Evolutionary conservation across 2,113 vertebrate species (phyloP).

Genomic region (Eira barbara): DNA sequence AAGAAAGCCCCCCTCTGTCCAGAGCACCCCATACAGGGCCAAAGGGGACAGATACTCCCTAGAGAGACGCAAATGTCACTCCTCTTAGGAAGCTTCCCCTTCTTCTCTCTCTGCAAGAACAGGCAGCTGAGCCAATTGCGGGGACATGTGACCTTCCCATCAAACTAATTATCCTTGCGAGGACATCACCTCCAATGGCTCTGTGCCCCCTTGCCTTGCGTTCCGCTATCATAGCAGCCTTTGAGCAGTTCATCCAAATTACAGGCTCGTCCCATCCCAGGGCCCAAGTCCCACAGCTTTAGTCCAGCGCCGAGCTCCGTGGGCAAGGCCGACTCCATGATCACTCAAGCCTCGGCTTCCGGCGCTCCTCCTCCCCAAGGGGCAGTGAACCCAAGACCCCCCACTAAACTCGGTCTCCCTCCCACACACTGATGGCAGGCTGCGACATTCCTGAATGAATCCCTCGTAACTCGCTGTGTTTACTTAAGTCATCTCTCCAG

Average conservation of each 20-base stretch:
- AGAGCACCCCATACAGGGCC: not conserved
- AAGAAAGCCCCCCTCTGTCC: not conserved
- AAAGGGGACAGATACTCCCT: not conserved
- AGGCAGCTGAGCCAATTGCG: not conserved
- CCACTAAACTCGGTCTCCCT: not conserved
- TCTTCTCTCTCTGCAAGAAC: not conserved
- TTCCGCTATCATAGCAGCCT: not conserved
- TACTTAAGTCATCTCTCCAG: not conserved
- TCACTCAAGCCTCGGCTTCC: no score
- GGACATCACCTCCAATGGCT: not conserved
- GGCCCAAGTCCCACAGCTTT: not conserved
- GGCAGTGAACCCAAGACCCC: not conserved
- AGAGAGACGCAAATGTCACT: not conserved
- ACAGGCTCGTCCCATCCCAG: not conserved
- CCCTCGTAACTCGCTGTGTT: fast-evolving
- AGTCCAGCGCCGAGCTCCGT: not conserved
- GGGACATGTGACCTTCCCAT: not conserved
- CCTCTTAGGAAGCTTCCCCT: not conserved
- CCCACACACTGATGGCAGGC: no score
- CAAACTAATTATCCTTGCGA: not conserved
- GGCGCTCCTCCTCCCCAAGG: not conserved
- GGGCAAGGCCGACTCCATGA: not conserved
- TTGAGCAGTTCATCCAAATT: not conserved
- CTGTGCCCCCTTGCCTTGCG: fast-evolving
- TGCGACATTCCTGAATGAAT: not conserved